These are phyloP conservation scores for Pollachius pollachius DNA, from an alignment of 2,113 vertebrate genomes.

Conservation along the genomic window DNA sequence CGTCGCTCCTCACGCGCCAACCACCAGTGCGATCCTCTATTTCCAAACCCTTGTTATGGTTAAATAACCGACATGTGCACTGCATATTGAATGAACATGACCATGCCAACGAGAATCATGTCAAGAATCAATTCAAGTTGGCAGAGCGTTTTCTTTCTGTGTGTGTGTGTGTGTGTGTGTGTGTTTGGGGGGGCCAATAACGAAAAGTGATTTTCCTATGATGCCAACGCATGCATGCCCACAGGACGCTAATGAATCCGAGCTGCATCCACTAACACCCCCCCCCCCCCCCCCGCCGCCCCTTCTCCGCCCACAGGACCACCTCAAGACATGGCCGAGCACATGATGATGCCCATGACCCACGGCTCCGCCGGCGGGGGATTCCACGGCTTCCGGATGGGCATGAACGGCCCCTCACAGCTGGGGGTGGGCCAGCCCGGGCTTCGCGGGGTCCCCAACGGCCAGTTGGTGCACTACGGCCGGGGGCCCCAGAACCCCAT, in stretches of 20 bases:
- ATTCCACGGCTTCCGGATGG: slow-evolving; percentile 80
- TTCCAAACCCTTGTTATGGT: no score
- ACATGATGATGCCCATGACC: slow-evolving; percentile 89
- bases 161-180: no score
- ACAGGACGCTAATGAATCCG: no score
- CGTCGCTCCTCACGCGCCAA: slow-evolving; percentile 46
- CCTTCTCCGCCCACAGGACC: slow-evolving; percentile 30
- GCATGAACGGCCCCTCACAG: slow-evolving; percentile 76
- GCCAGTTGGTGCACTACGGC: slow-evolving; percentile 82
- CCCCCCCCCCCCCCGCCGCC: not conserved
- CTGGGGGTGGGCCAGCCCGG: slow-evolving; percentile 73
- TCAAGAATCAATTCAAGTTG: no score
- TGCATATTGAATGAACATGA: no score
- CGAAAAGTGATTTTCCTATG: no score
- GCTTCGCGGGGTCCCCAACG: slow-evolving; percentile 65
- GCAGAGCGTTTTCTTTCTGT: no score
- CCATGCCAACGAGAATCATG: no score
- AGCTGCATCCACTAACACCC: not conserved
- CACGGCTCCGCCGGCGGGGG: slow-evolving; percentile 67
- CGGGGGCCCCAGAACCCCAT: slow-evolving; percentile 70
- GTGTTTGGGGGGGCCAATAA: no score
- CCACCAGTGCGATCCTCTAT: slow-evolving; percentile 7
- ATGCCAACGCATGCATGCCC: no score
- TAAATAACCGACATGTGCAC: no score
- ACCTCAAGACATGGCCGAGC: slow-evolving; percentile 82